A percentile compares a stretch with the other conserved stretches of the same genome.
Evolutionary conservation across 1,140 invertebrate genomes (phyloP).

Genomic region (Atta texana): DNA sequence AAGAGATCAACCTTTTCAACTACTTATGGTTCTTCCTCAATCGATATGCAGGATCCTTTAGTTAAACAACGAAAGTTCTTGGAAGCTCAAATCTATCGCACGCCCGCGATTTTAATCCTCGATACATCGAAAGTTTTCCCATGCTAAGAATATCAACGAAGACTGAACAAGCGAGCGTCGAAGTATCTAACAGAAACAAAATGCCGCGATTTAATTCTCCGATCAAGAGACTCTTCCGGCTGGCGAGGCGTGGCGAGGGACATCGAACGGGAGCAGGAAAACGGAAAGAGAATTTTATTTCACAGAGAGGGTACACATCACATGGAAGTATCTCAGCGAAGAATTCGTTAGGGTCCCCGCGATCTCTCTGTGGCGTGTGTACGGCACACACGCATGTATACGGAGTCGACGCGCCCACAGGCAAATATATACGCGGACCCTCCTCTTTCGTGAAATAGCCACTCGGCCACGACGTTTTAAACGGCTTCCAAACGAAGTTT

Average conservation of each 20-base stretch:
- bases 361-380: slow-evolving; percentile 18
- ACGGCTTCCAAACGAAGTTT: slow-evolving; percentile 46
- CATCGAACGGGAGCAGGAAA: slow-evolving; percentile 62
- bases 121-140: slow-evolving; percentile 43
- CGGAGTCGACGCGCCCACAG: neutral
- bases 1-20: slow-evolving; percentile 55
- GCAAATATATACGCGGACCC: slow-evolving; percentile 51
- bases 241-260: neutral
- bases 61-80: slow-evolving; percentile 45
- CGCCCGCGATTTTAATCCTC: slow-evolving; percentile 45
- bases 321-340: slow-evolving; percentile 48
- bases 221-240: slow-evolving; percentile 18
- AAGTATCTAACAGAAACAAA: slow-evolving; percentile 54
- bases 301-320: slow-evolving; percentile 24
- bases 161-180: slow-evolving; percentile 22
- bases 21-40: neutral
- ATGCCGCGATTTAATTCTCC: slow-evolving; percentile 66
- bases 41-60: slow-evolving; percentile 40
- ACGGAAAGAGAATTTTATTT: slow-evolving; percentile 69
- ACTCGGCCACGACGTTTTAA: slow-evolving; percentile 69
- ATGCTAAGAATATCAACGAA: slow-evolving; percentile 31
- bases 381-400: neutral
- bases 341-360: slow-evolving; percentile 67
- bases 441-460: slow-evolving; percentile 66
- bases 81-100: neutral